Conservation (phyloP, 2,113 vertebrate genomes). For the Pycnonotus jocosus region DNA sequence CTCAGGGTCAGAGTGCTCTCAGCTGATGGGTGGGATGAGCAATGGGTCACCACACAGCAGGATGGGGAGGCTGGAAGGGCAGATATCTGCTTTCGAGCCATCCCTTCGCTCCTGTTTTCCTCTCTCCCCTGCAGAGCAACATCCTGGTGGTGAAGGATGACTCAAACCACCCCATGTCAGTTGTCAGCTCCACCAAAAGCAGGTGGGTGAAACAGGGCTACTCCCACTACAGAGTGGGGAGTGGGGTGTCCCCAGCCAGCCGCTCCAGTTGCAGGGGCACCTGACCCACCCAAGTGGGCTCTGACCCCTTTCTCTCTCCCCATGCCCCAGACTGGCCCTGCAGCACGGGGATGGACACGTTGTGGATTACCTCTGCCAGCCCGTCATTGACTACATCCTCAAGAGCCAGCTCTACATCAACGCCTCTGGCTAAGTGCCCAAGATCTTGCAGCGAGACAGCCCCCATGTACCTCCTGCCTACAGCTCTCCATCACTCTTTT, state of each 20-base stretch:
- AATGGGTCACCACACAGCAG: background rate
- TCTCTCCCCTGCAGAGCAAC: slow-evolving; percentile 79
- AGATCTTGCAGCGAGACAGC: background rate
- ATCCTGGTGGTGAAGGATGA: slow-evolving; percentile 90
- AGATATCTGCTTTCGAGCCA: background rate
- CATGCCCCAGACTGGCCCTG: slow-evolving; percentile 82
- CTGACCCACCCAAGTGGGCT: background rate
- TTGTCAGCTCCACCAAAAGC: slow-evolving; percentile 98
- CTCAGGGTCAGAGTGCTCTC: background rate
- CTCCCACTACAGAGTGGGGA: fast-evolving
- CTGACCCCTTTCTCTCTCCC: background rate
- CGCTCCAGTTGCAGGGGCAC: background rate
- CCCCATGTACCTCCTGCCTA: background rate
- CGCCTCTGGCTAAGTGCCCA: slow-evolving; percentile 82
- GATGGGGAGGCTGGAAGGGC: background rate
- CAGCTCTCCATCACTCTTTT: slow-evolving; percentile 38
- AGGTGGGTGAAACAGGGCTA: slow-evolving; percentile 71
- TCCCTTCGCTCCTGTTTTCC: background rate
- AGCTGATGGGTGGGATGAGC: background rate
- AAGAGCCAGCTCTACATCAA: slow-evolving; percentile 99
- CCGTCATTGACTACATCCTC: slow-evolving; percentile 98
- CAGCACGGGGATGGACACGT: slow-evolving; percentile 97
- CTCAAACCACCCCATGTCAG: slow-evolving; percentile 88
- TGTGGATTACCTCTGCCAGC: slow-evolving; percentile 93
- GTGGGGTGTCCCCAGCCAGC: background rate